Evolutionary conservation across 2,113 vertebrate species (phyloP), one percentile per base, ranked within the genome.

Genomic region (Burhinus bistriatus): DNA sequence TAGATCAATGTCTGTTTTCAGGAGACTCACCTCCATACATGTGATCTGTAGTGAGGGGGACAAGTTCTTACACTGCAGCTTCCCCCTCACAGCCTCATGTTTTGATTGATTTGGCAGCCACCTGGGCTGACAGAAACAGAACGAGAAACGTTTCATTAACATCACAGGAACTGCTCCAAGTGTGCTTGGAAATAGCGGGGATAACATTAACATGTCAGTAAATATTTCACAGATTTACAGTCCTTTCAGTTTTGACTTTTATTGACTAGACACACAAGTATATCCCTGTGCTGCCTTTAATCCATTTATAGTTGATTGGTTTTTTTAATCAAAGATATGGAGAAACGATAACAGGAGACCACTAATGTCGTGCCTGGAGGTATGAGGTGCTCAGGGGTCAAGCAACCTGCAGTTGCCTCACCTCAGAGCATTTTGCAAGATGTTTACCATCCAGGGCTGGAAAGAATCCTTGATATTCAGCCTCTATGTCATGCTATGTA

Each of bases 191-290:
- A 95, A 92, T 94, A 75, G n/a, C 0, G 1, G n/a, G 80, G 65
- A 69, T 87, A 84, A 36, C 71, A 77, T 94, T 85, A 91, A 81
- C 42, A 69, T 55, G 68, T 55, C 93, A 92, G 64, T 95, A 96
- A 97, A 80, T 82, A 93, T 91, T 93, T 93, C 65, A 91, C 10
- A 85, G 62, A 66, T 96, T 93, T 96, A 89, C 38, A 86, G 29
- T 47, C 59, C 69, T 92, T 95, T 94, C 42, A 78, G 42, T 94
- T 79, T 73, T 84, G 75, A 34, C 49, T 83, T 94, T 90, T 93
- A 84, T 83, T 66, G 83, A 90, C 57, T 93, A 57, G 27, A 71
- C 42, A 83, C 81, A 66, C 29, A 94, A 61, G 52, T 71, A 68
- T 90, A 72, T 92, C 51, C 69, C 68, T 88, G 58, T 85, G 70